Evolutionary conservation across 2,888 invertebrate species (phyloP).

Genomic region (Leptinotarsa tumamoca): DNA sequence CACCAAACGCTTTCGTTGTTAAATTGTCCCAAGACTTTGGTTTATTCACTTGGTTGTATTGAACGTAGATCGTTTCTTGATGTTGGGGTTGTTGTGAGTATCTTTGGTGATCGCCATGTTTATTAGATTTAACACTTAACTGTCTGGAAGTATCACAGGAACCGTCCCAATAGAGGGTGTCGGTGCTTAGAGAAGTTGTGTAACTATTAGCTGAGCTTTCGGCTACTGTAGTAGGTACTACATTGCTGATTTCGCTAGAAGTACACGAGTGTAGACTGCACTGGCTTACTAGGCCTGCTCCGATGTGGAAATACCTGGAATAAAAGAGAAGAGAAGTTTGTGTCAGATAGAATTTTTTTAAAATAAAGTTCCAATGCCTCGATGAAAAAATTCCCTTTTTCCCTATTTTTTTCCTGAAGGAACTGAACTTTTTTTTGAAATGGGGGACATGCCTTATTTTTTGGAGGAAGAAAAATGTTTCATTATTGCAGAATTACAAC

Average conservation of each 20-base stretch:
- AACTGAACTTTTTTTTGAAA: too few species aligned
- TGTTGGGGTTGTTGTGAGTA: constrained; percentile 56
- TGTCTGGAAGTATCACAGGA: constrained; percentile 64
- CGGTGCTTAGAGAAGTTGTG: constrained; percentile 87
- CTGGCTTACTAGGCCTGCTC: constrained; percentile 79
- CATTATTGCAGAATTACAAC: too few species aligned
- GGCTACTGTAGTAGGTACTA: constrained; percentile 68
- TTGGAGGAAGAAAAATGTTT: too few species aligned
- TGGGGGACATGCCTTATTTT: too few species aligned
- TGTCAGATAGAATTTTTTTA: too few species aligned
- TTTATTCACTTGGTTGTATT: constrained; percentile 69
- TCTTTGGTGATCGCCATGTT: constrained; percentile 66
- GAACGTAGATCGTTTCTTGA: constrained; percentile 66
- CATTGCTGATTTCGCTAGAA: constrained; percentile 79
- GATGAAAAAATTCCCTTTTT: too few species aligned
- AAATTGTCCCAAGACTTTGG: constrained; percentile 93
- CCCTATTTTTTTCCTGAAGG: too few species aligned
- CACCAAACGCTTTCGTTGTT: constrained; percentile 86
- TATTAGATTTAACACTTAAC: constrained; percentile 64
- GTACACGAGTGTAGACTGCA: constrained; percentile 87
- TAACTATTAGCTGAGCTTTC: constrained; percentile 84
- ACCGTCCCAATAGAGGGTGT: constrained; percentile 86
- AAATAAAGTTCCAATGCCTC: background rate
- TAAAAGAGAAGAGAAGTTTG: background rate
- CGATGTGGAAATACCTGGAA: constrained; percentile 74